Evolutionary conservation across 2,888 invertebrate species (phyloP).

Genomic region (Eristalis arbustorum): DNA sequence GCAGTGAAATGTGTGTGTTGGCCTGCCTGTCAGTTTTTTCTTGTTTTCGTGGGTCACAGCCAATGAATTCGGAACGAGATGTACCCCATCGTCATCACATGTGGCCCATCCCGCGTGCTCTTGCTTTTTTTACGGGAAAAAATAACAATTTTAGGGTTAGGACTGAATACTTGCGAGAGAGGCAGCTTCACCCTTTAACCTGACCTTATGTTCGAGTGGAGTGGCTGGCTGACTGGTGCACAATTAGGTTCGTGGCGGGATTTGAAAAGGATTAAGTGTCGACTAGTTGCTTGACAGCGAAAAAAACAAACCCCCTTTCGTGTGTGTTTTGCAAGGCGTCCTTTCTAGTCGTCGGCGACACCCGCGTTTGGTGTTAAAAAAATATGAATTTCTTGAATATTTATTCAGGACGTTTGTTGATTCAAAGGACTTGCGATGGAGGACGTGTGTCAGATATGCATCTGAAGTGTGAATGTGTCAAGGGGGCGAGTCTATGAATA

Average conservation of each 20-base stretch:
- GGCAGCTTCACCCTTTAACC: slow-evolving; percentile 28
- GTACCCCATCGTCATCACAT: not conserved
- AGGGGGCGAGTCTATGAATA: slow-evolving; percentile 10
- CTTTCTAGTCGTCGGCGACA: not conserved
- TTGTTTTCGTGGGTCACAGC: slow-evolving; percentile 31
- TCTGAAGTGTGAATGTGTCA: not conserved
- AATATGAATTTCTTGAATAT: slow-evolving; percentile 48
- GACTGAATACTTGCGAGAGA: slow-evolving; percentile 36
- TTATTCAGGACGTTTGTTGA: slow-evolving; percentile 38
- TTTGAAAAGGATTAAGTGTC: not conserved
- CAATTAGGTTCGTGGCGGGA: not conserved
- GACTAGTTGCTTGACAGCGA: slow-evolving; percentile 6
- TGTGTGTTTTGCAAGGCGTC: no score
- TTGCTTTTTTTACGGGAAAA: slow-evolving; percentile 25
- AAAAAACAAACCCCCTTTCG: no score
- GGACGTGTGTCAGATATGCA: not conserved
- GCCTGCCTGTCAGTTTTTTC: slow-evolving; percentile 26
- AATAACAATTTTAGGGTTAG: slow-evolving; percentile 49
- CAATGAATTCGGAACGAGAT: slow-evolving; percentile 6
- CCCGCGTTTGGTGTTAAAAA: slow-evolving; percentile 52
- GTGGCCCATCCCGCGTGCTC: not conserved
- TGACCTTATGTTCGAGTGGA: slow-evolving; percentile 27
- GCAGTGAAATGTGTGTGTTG: slow-evolving; percentile 20
- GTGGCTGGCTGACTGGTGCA: not conserved
- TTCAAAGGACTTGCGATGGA: slow-evolving; percentile 23